Base-by-base conservation (phyloP, 2,888 invertebrate species). In the Caenorhabditis sulstoni region DNA sequence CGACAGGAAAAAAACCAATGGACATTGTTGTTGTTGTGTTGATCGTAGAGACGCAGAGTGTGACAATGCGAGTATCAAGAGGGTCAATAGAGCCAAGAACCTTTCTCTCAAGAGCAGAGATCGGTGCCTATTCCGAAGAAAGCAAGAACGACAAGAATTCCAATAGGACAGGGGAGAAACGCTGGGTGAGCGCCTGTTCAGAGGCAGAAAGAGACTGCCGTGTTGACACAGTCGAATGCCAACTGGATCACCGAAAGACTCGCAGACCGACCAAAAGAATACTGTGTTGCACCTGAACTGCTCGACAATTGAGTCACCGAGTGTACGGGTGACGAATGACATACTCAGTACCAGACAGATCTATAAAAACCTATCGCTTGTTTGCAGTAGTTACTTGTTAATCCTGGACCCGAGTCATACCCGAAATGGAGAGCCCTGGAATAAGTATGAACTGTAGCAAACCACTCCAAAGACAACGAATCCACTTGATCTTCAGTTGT, bases 211-310 rank as follows among this genome's bases (percentile, higher is more conserved):
- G 29, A 29, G 29, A 29, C 23, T 29, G 49, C 50, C 61, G 44
- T 70, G 12, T 70, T 70, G 70, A 70, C 70, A 70, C 70, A 71
- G 62, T 41, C 61, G 29, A 47, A 44, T 71, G 55, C 71, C 62
- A 71, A 71, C 62, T 53, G 23, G 71, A 71, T 64, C 71, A 57
- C 18, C 16, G 52, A 44, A 16, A 47, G 55, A 44, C 41, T 44
- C 18, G 57, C 55, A 37, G 29, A 58, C 29, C 9, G 35, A 57
- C 23, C 47, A 55, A 35, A 11, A 9, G 55, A 37, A 5, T 55
- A 41, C 41, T 41, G 41, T 41, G 41, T 41, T 41, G 3, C 41
- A 41, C 29, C 29, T 29, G 29, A 7, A 29, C 29, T 29, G 29
- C 29, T 29, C 29, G 29, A 29, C 3, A 29, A 29, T 5, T 29